Conservation (phyloP, 2,888 invertebrate genomes). For the Drosophila demipolita region DNA sequence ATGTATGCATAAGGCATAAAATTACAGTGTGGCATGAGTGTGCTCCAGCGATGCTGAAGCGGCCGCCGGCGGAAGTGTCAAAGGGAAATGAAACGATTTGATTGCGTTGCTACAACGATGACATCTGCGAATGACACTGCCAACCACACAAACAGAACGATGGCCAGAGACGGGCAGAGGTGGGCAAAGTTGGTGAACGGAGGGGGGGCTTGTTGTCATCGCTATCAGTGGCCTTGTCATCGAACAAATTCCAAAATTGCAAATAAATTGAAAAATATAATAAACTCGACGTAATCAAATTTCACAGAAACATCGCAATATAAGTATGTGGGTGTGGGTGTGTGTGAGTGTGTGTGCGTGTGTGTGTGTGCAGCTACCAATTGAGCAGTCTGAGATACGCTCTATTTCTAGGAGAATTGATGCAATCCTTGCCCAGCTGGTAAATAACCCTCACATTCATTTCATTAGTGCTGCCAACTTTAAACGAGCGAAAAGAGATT, state of each 20-base stretch:
- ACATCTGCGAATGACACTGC: constrained; percentile 57
- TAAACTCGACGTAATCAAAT: constrained; percentile 71
- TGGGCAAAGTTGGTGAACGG: neutral
- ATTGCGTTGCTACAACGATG: constrained; percentile 56
- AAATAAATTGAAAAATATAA: constrained; percentile 76
- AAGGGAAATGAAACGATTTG: constrained; percentile 69
- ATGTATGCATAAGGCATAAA: constrained; percentile 42
- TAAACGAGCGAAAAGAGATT: neutral
- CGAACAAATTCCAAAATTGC: constrained; percentile 45
- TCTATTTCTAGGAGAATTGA: constrained; percentile 8
- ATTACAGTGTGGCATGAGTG: constrained; percentile 7
- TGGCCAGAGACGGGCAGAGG: neutral
- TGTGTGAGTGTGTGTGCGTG: neutral
- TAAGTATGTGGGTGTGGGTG: constrained; percentile 3
- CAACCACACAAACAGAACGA: constrained; percentile 41
- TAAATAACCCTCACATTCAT: constrained; percentile 11
- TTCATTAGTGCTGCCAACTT: constrained; percentile 2
- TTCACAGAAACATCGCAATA: constrained; percentile 42
- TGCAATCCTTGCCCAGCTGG: constrained; percentile 11
- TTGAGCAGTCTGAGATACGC: constrained; percentile 7
- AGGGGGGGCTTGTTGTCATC: constrained; percentile 19
- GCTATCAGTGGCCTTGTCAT: constrained; percentile 18
- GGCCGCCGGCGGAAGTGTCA: constrained; percentile 59
- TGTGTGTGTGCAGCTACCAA: constrained; percentile 10
- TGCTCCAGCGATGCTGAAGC: neutral